A percentile compares a stretch with the other conserved stretches of the same genome.
These are phyloP conservation scores for Geococcyx californianus DNA, from an alignment of 2,113 vertebrate genomes.

Conservation along the genomic window DNA sequence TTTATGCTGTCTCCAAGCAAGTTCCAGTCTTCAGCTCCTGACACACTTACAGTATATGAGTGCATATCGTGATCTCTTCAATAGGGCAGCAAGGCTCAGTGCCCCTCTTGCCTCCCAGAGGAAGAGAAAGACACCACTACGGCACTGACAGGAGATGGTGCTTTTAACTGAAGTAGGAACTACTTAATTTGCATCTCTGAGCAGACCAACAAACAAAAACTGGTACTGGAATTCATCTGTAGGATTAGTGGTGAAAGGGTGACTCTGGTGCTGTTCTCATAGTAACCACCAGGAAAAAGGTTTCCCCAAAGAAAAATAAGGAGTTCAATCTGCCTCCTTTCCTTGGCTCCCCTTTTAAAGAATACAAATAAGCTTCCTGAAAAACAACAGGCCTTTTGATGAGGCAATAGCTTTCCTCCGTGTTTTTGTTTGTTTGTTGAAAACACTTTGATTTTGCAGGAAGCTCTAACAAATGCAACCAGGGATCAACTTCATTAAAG, in stretches of 20 bases:
- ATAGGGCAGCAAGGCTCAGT: neutral
- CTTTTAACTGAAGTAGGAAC: neutral
- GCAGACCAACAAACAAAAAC: neutral
- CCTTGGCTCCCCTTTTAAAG: constrained; percentile 29
- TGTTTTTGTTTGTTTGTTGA: constrained; percentile 50
- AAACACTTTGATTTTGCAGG: constrained; percentile 36
- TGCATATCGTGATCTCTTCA: rapidly evolving
- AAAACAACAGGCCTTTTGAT: neutral
- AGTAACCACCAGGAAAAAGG: neutral
- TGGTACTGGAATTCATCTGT: neutral
- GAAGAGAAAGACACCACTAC: neutral
- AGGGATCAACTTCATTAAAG: constrained; percentile 39
- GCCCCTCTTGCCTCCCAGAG: neutral
- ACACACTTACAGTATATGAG: neutral
- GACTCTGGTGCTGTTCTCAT: neutral
- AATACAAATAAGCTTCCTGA: constrained; percentile 23
- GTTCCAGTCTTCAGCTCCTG: neutral
- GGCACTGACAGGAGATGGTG: neutral
- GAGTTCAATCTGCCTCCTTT: neutral
- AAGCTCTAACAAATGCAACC: constrained; percentile 30
- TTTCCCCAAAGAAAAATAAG: neutral
- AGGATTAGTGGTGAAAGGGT: neutral
- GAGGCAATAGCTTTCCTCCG: neutral
- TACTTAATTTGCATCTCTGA: neutral
- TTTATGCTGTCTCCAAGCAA: neutral